These are phyloP conservation scores for Muraenolepis orangiensis DNA, from an alignment of 2,797 vertebrate species.

Conservation along the genomic window DNA sequence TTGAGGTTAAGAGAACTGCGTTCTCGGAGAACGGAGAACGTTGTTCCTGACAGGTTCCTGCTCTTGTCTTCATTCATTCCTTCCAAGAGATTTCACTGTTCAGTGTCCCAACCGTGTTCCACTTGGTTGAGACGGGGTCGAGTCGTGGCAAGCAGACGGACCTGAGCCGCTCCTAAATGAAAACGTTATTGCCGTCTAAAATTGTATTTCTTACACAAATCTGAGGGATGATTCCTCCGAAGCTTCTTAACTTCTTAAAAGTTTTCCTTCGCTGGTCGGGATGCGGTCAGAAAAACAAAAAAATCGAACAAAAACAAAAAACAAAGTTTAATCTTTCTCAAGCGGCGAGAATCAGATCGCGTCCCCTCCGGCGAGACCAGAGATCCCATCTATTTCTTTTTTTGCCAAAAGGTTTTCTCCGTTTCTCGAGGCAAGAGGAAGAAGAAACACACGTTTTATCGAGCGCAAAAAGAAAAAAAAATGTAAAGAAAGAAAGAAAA, in stretches of 20 bases:
- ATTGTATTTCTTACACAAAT: neutral
- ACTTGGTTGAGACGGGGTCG: conserved; percentile 43
- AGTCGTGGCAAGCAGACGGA: no score
- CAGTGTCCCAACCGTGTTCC: conserved; percentile 39
- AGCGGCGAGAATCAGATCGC: no score
- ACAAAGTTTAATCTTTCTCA: no score
- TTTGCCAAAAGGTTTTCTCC: conserved; percentile 25
- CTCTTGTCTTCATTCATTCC: neutral
- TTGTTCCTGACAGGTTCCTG: conserved; percentile 24
- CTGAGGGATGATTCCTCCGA: conserved; percentile 35
- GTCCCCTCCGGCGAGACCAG: no score
- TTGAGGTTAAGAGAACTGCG: no score
- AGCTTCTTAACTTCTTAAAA: conserved; percentile 38
- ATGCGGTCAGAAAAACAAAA: conserved; percentile 65
- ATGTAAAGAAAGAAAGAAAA: no score
- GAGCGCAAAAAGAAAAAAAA: neutral
- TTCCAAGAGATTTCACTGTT: neutral
- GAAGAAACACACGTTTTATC: conserved; percentile 3
- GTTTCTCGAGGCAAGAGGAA: conserved; percentile 17
- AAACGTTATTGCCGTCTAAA: no score
- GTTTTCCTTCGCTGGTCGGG: conserved; percentile 58
- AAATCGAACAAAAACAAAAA: no score
- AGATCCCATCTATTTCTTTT: conserved; percentile 45
- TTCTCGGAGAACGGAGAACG: neutral
- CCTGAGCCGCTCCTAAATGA: no score